Evolutionary conservation across 2,888 invertebrate species (phyloP), one percentile per base, ranked within the genome.

Genomic region (Ypsolopha sequella): DNA sequence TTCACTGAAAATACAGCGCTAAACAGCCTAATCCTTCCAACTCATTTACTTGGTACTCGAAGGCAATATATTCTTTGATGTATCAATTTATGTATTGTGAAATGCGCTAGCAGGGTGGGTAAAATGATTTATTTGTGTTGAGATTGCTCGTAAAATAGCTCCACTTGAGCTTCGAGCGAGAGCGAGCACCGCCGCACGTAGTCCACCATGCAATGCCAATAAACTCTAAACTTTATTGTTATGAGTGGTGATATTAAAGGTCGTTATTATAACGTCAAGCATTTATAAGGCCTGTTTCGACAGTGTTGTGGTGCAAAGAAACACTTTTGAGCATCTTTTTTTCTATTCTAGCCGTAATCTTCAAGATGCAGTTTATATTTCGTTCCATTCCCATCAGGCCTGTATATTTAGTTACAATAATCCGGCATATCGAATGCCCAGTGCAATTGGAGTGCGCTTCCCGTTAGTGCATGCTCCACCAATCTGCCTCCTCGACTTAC

Each of bases 381-480:
- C 46, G 11, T 43, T 52, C 36, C 44, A 13, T 48, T 48, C 47
- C 9, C 47, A 47, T 47, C 47, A 33, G 13, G 13, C 41, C n/a
- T 51, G 13, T 13, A 49, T 59, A 60, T 60, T 56, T 48, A 50
- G 53, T 60, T 57, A 58, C 58, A 54, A 52, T 79, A 34, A 53
- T 78, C 75, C 70, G 68, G 60, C 63, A 63, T 79, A 80, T 82
- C 76, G 65, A 67, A 70, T 85, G 65, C 67, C 81, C 61, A 68
- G 60, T 77, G 76, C 74, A 77, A 68, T 70, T 68, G 67, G 66
- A 72, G 72, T 77, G 74, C 71, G 71, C 77, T 76, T 77, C 70
- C 80, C 79, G 84, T 80, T 80, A 78, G 63, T 67, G 64, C 71
- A 76, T 73, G 80, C 68, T 76, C 62, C 74, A 77, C 66, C 71